These are phyloP conservation scores for Proctacanthus coquilletti DNA, from an alignment of 1,140 invertebrate genomes.

Conservation along the genomic window DNA sequence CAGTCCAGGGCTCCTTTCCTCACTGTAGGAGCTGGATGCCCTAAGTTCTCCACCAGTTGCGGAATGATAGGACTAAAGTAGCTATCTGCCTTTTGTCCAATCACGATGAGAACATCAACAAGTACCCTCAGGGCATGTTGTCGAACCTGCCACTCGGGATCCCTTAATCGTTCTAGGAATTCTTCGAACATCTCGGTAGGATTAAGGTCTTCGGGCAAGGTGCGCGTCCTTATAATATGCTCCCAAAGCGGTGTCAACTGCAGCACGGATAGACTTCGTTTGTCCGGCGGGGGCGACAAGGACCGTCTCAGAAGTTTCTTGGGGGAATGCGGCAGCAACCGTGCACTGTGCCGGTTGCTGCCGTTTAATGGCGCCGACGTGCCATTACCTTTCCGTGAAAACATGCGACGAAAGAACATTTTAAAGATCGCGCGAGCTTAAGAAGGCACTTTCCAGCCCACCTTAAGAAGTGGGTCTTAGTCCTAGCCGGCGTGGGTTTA, in stretches of 20 bases:
- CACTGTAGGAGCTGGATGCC: slow-evolving; percentile 57
- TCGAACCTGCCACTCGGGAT: slow-evolving; percentile 66
- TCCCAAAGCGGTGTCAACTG: slow-evolving; percentile 62
- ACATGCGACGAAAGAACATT: slow-evolving; percentile 19
- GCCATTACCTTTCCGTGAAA: slow-evolving; percentile 14
- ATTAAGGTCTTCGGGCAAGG: slow-evolving; percentile 44
- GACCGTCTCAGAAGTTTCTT: background rate
- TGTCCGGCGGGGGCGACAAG: background rate
- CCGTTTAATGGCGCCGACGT: background rate
- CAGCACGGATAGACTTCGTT: slow-evolving; percentile 13
- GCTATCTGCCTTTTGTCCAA: slow-evolving; percentile 44
- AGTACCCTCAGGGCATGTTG: slow-evolving; percentile 61
- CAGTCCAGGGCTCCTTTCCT: slow-evolving; percentile 56
- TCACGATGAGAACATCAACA: slow-evolving; percentile 52
- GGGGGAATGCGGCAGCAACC: background rate
- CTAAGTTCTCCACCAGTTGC: slow-evolving; percentile 54
- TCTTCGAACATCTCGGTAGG: slow-evolving; percentile 45
- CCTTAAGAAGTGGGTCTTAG: background rate
- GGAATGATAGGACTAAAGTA: slow-evolving; percentile 40
- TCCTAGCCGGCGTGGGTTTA: background rate
- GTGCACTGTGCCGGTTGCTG: background rate
- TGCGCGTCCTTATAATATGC: slow-evolving; percentile 44
- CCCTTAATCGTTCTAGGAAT: slow-evolving; percentile 49
- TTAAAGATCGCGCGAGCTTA: background rate
- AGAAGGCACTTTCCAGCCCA: background rate